Evolutionary conservation across 1,140 invertebrate species (phyloP).

Genomic region (Bicyclus anynana): DNA sequence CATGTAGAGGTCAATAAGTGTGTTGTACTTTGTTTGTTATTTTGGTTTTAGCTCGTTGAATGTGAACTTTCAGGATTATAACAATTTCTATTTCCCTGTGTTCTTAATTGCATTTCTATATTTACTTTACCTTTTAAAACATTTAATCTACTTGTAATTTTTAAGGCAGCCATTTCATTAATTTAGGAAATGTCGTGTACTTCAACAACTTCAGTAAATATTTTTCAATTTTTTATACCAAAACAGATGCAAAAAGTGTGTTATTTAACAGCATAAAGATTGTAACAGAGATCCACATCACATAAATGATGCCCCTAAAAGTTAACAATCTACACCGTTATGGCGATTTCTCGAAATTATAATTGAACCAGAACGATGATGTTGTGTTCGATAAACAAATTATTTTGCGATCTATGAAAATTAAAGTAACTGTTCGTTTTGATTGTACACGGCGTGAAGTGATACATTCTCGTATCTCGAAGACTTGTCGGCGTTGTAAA

Average conservation of each 20-base stretch:
- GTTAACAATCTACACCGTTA: not conserved
- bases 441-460: conserved; percentile 4
- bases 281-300: not conserved
- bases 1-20: too few species aligned
- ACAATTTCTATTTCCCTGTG: too few species aligned
- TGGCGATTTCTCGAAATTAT: not conserved
- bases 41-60: too few species aligned
- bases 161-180: too few species aligned
- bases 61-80: too few species aligned
- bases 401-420: not conserved
- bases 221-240: not conserved
- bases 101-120: too few species aligned
- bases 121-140: too few species aligned
- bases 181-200: too few species aligned
- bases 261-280: too few species aligned
- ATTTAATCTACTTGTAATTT: too few species aligned
- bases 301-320: not conserved
- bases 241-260: not conserved
- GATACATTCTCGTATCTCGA: not conserved
- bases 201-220: too few species aligned
- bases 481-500: conserved; percentile 6
- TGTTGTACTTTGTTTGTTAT: too few species aligned
- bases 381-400: not conserved
- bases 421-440: not conserved
- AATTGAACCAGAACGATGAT: not conserved